These are phyloP conservation scores for Aleiodes leptofemur DNA, from an alignment of 2,888 invertebrate species.

Conservation along the genomic window DNA sequence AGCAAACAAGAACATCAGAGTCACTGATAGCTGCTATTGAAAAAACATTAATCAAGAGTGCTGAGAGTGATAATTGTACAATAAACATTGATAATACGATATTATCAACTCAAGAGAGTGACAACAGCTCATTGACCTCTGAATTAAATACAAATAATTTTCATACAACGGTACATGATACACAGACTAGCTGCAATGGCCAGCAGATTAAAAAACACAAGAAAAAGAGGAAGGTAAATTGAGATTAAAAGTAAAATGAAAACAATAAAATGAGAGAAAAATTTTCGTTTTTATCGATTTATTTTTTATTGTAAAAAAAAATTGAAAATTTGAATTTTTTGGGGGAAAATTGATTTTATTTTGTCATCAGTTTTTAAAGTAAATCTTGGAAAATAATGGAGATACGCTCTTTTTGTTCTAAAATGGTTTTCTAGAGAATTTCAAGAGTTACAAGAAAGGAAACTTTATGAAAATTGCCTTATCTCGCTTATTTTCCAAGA, in stretches of 20 bases:
- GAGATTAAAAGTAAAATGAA: slow-evolving; percentile 41
- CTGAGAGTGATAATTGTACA: slow-evolving; percentile 68
- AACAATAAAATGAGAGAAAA: slow-evolving; percentile 27
- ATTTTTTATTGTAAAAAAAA: slow-evolving; percentile 2
- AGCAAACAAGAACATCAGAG: slow-evolving; percentile 66
- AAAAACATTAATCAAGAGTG: slow-evolving; percentile 67
- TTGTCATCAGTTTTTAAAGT: too few relatives aligned
- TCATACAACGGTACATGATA: slow-evolving; percentile 67
- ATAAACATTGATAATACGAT: slow-evolving; percentile 65
- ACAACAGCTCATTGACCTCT: slow-evolving; percentile 67
- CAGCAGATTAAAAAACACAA: slow-evolving; percentile 72
- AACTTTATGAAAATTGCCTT: too few relatives aligned
- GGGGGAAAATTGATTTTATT: too few relatives aligned
- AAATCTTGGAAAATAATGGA: too few relatives aligned
- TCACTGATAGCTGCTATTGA: slow-evolving; percentile 70
- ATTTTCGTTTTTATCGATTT: slow-evolving; percentile 32
- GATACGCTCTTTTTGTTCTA: too few relatives aligned
- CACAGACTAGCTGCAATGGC: slow-evolving; percentile 69
- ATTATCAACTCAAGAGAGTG: slow-evolving; percentile 67
- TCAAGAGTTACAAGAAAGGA: too few relatives aligned
- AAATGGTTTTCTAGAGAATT: too few relatives aligned
- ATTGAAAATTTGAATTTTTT: too few relatives aligned
- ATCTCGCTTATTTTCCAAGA: too few relatives aligned
- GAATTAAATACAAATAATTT: slow-evolving; percentile 69
- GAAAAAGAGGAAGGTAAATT: slow-evolving; percentile 73